Evolutionary conservation across 1,140 invertebrate species (phyloP), one percentile per base, ranked within the genome.

Genomic region (Pantala flavescens): DNA sequence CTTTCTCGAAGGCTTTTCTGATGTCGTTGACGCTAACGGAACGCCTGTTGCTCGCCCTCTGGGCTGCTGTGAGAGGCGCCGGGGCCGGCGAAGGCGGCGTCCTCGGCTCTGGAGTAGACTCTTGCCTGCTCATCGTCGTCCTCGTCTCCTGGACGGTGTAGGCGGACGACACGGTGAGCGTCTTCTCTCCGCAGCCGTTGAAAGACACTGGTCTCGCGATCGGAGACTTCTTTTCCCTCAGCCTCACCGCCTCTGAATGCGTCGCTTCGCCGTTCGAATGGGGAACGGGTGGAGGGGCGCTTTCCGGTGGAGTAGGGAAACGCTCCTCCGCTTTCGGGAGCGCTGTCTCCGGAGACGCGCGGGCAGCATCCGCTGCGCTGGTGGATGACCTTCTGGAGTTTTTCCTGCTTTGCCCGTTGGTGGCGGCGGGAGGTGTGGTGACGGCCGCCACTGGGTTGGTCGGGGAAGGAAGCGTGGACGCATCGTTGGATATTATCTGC

Each of bases 1-100:
- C 77, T 75, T 86, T 87, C 77, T 90, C 88, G 77, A 90, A 85
- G 28, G 86, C 87, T 74, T 86, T 87, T 75, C 87, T 84, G 77
- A 90, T 86, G 77, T 88, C 88, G 28, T 84, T 87, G 0, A 88
- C 86, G 75, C 85, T 86, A 23, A 83, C 80, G 72, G 79, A 75
- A 76, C 80, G 80, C 74, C 76, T 75, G 77, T 42, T 77, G 76
- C n/a, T 77, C 70, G 71, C 71, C 76, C 71, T 63, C 49, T 63
- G 49, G 12, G 14, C n/a, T 5, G 16, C n/a, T 3, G n/a, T 21
- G 14, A 21, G 49, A 63, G 49, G 49, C 49, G 49, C 49, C 49
- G 49, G 49, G 12, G 49, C 14, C 14, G n/a, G 49, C 49, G 49
- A 16, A 12, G 49, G n/a, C 5, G 49, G 49, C 14, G 14, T 63